These are phyloP conservation scores for Carassius carassius DNA, from an alignment of 2,113 vertebrate species.

Conservation along the genomic window DNA sequence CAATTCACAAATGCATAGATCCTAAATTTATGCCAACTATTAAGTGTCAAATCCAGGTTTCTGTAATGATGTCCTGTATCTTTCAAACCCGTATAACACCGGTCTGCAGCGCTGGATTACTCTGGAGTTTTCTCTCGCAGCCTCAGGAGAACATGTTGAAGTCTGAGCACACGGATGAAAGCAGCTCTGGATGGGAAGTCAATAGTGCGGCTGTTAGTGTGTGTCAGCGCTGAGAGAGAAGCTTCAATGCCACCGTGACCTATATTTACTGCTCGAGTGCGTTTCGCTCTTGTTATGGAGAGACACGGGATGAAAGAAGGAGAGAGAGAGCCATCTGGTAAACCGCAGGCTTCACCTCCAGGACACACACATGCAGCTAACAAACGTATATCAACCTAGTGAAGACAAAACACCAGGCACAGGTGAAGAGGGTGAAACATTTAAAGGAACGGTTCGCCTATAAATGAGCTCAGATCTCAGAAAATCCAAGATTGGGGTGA, in stretches of 20 bases:
- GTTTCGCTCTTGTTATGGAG: background rate
- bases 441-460: too few species aligned
- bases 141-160: background rate
- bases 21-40: too few species aligned
- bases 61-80: background rate
- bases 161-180: background rate
- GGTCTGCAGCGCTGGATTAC: background rate
- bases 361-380: background rate
- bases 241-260: constrained; percentile 28
- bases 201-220: constrained; percentile 2
- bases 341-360: background rate
- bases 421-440: background rate
- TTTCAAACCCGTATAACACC: background rate
- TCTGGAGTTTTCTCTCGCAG: background rate
- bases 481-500: too few species aligned
- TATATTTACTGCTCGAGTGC: constrained; percentile 21
- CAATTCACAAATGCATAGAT: too few species aligned
- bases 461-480: too few species aligned
- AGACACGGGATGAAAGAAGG: background rate
- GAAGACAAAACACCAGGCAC: background rate
- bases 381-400: background rate
- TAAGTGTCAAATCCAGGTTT: too few species aligned
- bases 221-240: constrained; percentile 4
- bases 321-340: background rate
- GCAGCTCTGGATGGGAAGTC: background rate